Evolutionary conservation across 2,888 invertebrate genomes (phyloP), one percentile per base, ranked within the genome.

Genomic region (Agrotis segetum): DNA sequence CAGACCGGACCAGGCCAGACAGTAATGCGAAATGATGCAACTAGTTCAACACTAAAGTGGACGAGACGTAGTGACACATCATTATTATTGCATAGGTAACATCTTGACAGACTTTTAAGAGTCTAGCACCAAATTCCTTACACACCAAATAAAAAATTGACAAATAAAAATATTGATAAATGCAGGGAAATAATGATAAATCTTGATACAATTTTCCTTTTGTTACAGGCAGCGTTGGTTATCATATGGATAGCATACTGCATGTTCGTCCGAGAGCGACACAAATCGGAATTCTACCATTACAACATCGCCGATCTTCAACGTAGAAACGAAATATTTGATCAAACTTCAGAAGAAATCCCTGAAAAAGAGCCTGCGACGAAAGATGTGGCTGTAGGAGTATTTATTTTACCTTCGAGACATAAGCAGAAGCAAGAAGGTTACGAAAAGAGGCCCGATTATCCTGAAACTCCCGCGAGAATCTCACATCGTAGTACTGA

Each of bases 241-340:
- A 69, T 95, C 40, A 85, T 85, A 50, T 96, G 94, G 94, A 92
- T 96, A 86, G 90, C 93, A 6, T 96, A 93, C 86, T 95, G 95
- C 83, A 94, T 96, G 95, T 96, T 96, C 82, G 86, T 92, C 71
- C 91, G 91, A 68, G 96, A 96, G 73, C 88, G 92, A 34, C 94
- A 94, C 79, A 95, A 93, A 74, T 91, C 94, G 0, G 94, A 94
- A 70, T 77, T 65, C 21, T 89, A 89, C 69, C 95, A 95, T 29
- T 92, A 92, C 79, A 89, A 91, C 29, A 93, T 96, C 79, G 82
- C 91, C 0, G 95, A 96, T 78, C 67, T 95, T 21, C 85, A 91
- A 61, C 88, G 88, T 16, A 91, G 84, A 68, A 93, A 93, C 77
- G 77, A 88, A 34, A 81, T 92, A 62, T 69, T 93, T 9, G 87